Evolutionary conservation across 2,888 invertebrate genomes (phyloP).

Genomic region (Drosophila glabriapex): DNA sequence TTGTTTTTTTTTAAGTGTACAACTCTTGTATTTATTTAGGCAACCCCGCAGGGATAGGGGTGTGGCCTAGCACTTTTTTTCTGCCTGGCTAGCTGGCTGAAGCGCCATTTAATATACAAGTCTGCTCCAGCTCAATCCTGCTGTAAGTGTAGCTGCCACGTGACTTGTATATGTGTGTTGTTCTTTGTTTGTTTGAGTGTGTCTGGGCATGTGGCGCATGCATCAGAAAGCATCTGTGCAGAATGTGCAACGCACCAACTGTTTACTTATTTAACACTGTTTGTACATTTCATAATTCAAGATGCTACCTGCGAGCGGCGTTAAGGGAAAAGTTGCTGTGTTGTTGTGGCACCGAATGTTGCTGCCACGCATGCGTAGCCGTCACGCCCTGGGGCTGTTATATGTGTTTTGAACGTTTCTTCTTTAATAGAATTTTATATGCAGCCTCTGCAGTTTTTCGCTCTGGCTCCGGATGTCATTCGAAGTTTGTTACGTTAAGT

Average conservation of each 20-base stretch:
- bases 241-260: constrained; percentile 63
- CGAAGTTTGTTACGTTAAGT: constrained; percentile 56
- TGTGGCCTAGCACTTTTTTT: constrained; percentile 15
- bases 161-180: constrained; percentile 59
- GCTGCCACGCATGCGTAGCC: constrained; percentile 72
- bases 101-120: constrained; percentile 53
- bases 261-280: constrained; percentile 76
- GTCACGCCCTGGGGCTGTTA: constrained; percentile 32
- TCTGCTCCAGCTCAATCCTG: constrained; percentile 31
- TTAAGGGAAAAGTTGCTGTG: constrained; percentile 8
- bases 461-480: constrained; percentile 30
- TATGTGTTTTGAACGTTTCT: constrained; percentile 18
- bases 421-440: constrained; percentile 12
- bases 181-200: neutral
- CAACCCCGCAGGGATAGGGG: constrained; percentile 1
- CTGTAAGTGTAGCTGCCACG: constrained; percentile 42
- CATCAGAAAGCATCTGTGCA: constrained; percentile 27
- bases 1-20: neutral
- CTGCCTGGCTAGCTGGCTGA: constrained; percentile 25
- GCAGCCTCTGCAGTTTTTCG: constrained; percentile 1
- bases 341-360: constrained; percentile 16
- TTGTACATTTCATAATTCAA: constrained; percentile 74
- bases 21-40: neutral
- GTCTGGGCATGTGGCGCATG: constrained; percentile 33
- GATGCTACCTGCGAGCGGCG: constrained; percentile 25